Conservation (phyloP, 2,113 vertebrate genomes). For the Gasterosteus aculeatus region DNA sequence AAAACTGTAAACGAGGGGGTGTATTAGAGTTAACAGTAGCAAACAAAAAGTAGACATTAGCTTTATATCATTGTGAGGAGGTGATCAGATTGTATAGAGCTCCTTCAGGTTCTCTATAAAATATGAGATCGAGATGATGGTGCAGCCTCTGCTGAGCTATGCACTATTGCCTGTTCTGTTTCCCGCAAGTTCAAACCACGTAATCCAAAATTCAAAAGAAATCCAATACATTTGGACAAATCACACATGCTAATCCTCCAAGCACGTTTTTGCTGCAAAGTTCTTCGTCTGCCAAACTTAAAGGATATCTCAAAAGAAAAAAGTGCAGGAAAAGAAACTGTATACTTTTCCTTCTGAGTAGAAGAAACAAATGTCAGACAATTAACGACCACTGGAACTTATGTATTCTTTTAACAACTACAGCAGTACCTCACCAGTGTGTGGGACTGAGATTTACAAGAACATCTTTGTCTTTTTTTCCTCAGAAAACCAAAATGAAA, state of each 20-base stretch:
- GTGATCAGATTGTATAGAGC: background rate
- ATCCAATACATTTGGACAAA: background rate
- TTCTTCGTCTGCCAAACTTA: conserved; percentile 19
- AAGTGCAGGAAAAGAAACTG: background rate
- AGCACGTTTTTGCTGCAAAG: background rate
- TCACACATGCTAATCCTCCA: background rate
- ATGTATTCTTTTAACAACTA: conserved; percentile 30
- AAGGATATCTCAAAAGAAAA: conserved; percentile 5
- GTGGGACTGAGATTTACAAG: conserved; percentile 20
- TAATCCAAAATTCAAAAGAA: background rate
- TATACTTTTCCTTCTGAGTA: background rate
- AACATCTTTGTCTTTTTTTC: background rate
- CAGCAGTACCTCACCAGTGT: background rate
- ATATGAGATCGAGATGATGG: too few relatives aligned
- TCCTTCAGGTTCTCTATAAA: background rate
- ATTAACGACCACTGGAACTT: conserved; percentile 38
- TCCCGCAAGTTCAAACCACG: background rate
- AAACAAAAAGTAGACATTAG: too few relatives aligned
- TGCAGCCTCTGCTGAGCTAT: background rate
- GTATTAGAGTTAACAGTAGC: conserved; percentile 1
- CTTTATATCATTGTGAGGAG: background rate
- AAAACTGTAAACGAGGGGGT: too few relatives aligned
- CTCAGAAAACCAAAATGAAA: conserved; percentile 22
- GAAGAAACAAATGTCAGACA: conserved; percentile 23
- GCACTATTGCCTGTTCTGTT: background rate